Base-by-base conservation (phyloP, 1,140 invertebrate genomes). In the Macrobrachium nipponense region DNA sequence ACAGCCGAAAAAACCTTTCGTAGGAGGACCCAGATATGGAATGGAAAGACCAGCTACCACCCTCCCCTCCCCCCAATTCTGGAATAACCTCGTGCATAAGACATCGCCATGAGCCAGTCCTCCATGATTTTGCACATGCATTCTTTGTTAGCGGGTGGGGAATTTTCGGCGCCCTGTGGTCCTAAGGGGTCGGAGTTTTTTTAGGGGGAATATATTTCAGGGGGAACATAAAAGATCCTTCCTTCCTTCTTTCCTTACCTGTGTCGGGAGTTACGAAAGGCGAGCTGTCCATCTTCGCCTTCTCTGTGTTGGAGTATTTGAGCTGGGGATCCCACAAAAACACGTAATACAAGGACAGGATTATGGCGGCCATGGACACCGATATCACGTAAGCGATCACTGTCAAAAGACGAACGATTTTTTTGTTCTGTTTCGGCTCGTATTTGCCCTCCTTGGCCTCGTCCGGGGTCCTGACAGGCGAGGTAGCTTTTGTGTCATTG, bases 311-410 rank as follows among this genome's bases (percentile, higher is more conserved):
- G 61, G 80, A 23, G 62, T 82, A 82, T 72, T 64, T 87, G 91
- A 92, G 90, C 77, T 93, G 94, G 0, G 97, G 96, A 91, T 98
- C 95, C 98, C 98, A 99, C 87, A 99, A 94, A 91, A 98, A 97
- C 87, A 97, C 95, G 92, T 99, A 99, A 92, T 99, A 99, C 15
- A 98, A 93, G 0, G 97, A 98, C 43, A 99, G 93, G 91, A 98
- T 96, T 88, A 99, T 97, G 8, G 97, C 98, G 0, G 97, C 97
- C 87, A 98, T 92, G 17, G 97, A 99, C 84, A 99, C 98, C 88
- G 96, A 97, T 90, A 99, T 95, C 77, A 99, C 95, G 92, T 99
- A 99, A 12, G 97, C 97, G 86, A 98, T 94, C 59, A 99, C 98
- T 2, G 97, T 99, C 83, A 98, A 93, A 78, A 99, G 95, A n/a